phyloP scores from a whole-genome alignment of 2,888 invertebrate genomes.

The Chrysodeixis includens region DNA sequence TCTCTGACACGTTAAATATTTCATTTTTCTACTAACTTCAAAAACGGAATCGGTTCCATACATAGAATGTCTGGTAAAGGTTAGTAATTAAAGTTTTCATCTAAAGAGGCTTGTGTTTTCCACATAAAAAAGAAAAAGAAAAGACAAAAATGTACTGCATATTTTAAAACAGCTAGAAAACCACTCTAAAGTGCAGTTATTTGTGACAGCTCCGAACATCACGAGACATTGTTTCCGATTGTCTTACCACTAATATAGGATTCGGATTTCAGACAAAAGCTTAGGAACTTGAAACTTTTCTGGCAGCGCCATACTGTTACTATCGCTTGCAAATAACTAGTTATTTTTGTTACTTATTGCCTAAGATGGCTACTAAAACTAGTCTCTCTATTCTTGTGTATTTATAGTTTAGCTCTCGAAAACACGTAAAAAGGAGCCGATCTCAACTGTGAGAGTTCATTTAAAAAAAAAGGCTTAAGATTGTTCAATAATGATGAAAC shows the following conservation, averaged over 20 bases:
- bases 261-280: constrained; percentile 53
- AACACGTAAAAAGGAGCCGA: no score
- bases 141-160: no score
- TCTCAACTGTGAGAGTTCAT: no score
- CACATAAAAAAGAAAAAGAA: no score
- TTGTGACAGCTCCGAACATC: constrained; percentile 15
- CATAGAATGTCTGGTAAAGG: no score
- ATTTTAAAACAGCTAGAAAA: neutral
- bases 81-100: no score
- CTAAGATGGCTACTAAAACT: constrained; percentile 25
- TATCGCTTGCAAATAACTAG: constrained; percentile 74
- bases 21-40: no score
- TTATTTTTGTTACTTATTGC: constrained; percentile 57
- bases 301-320: constrained; percentile 77
- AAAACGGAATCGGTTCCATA: no score
- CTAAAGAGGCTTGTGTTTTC: no score
- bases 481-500: no score
- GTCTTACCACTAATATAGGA: constrained; percentile 50
- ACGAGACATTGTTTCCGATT: constrained; percentile 12
- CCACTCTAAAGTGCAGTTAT: constrained; percentile 13
- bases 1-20: no score
- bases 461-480: no score
- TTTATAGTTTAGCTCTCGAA: constrained; percentile 9
- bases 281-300: constrained; percentile 74
- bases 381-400: constrained; percentile 21